Conservation (phyloP, 2,797 vertebrate species). For the Typhlichthys eigenmanni region DNA sequence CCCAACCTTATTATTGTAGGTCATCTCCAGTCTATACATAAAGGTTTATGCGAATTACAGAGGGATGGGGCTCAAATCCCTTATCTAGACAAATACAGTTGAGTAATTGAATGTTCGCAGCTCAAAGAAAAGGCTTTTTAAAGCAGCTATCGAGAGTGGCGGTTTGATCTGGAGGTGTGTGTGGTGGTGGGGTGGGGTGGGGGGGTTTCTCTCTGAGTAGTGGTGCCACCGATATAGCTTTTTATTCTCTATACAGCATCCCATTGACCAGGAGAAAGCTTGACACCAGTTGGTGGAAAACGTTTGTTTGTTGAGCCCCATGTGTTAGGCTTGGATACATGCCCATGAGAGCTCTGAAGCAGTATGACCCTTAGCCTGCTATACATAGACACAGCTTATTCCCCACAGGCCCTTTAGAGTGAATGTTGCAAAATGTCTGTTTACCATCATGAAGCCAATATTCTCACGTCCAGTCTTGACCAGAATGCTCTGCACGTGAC, state of each 20-base stretch:
- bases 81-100: conserved; percentile 51
- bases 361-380: conserved; percentile 35
- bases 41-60: background rate
- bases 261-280: conserved; percentile 31
- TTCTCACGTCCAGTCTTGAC: background rate
- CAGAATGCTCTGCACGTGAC: background rate
- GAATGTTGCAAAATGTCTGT: conserved; percentile 36
- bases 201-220: conserved; percentile 25
- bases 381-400: conserved; percentile 54
- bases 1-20: conserved; percentile 16
- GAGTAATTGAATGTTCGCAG: conserved; percentile 46
- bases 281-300: conserved; percentile 31
- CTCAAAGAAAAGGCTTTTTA: conserved; percentile 42
- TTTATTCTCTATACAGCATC: conserved; percentile 5
- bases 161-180: background rate
- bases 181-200: conserved; percentile 1
- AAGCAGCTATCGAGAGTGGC: conserved; percentile 53
- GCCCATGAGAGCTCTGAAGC: conserved; percentile 52
- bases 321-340: conserved; percentile 65
- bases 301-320: conserved; percentile 82
- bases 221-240: conserved; percentile 16
- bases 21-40: conserved; percentile 1
- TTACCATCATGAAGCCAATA: conserved; percentile 23
- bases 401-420: conserved; percentile 28
- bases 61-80: conserved; percentile 12